A percentile compares a stretch with the other conserved stretches of the same genome.
Conservation (phyloP, 1,140 invertebrate genomes). For the Drosophila jambulina region DNA sequence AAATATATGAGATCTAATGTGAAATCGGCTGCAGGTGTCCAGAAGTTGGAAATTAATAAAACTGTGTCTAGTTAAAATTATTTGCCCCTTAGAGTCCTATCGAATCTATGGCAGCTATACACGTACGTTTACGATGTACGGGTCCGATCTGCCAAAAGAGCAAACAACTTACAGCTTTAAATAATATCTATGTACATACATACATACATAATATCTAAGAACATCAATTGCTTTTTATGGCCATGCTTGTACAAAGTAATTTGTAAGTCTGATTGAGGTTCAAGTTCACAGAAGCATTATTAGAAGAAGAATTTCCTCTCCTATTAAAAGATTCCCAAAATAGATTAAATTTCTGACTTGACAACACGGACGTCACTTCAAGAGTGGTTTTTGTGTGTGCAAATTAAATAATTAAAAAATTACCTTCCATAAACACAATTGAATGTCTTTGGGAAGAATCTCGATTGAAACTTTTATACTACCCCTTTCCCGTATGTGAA, state of each 20-base stretch:
- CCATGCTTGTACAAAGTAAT: background rate
- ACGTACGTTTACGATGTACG: background rate
- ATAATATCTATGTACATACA: background rate
- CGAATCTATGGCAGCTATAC: background rate
- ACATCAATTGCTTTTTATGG: background rate
- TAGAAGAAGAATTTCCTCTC: conserved; percentile 4
- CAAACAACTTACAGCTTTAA: background rate
- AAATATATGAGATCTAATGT: no score
- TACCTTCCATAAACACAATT: background rate
- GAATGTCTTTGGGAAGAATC: background rate
- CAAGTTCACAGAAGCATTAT: conserved; percentile 23
- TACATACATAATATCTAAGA: background rate
- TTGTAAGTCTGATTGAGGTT: conserved; percentile 28
- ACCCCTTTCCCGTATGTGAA: background rate
- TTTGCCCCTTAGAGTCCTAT: no score
- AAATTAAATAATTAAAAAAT: conserved; percentile 1
- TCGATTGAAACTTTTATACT: background rate
- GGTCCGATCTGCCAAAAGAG: background rate
- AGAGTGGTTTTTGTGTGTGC: background rate
- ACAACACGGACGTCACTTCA: background rate
- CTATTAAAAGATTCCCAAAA: conserved; percentile 20
- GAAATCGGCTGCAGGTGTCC: no score
- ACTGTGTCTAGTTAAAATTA: no score
- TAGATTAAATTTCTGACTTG: conserved; percentile 6
- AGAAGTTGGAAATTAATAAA: no score